Base-by-base conservation (phyloP, 2,113 vertebrate genomes). In the Ictalurus punctatus region DNA sequence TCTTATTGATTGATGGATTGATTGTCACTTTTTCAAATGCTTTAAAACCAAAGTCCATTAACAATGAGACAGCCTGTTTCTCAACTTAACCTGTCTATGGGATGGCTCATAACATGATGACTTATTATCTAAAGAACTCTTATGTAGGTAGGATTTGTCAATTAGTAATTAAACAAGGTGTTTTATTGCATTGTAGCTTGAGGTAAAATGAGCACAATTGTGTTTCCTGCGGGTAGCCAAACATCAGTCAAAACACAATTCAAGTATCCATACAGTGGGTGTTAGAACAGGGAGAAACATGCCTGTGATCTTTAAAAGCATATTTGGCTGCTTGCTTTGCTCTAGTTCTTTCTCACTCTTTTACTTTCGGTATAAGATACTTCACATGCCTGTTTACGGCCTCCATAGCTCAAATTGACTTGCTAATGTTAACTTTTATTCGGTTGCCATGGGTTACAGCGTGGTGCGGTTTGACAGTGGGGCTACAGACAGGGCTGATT, bases 351-450 rank as follows among this genome's bases (percentile, higher is more conserved):
- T 92, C 94, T 94, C 12, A 10, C 88, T 27, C 40, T 73, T 86
- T 37, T 13, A 78, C 82, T 74, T 78, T 71, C 1, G 19, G 59
- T 65, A 76, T 81, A 65, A 74, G 37, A 40, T 94, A 92, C 89
- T 96, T 96, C 93, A 91, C 96, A 96, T 95, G 97, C 96, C 96
- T 98, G 98, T 99, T 99, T 99, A 99, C 96, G 97, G 96, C 96
- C 96, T 96, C 97, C 96, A 96, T 96, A 97, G 96, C 97, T 97
- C 95, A 99, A 99, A 99, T 99, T 99, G 98, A 99, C 98, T 99
- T 99, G 98, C 98, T 99, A 99, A 99, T 99, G 97, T 97, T 99
- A 98, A 99, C 98, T 99, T 99, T 98, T 98, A 97, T 98, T 98
- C 96, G 94, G 98, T 99, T 99, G 98, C 98, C 96, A 98, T 98